These are phyloP conservation scores for Lapara coniferarum DNA, from an alignment of 2,888 invertebrate genomes.

Conservation along the genomic window DNA sequence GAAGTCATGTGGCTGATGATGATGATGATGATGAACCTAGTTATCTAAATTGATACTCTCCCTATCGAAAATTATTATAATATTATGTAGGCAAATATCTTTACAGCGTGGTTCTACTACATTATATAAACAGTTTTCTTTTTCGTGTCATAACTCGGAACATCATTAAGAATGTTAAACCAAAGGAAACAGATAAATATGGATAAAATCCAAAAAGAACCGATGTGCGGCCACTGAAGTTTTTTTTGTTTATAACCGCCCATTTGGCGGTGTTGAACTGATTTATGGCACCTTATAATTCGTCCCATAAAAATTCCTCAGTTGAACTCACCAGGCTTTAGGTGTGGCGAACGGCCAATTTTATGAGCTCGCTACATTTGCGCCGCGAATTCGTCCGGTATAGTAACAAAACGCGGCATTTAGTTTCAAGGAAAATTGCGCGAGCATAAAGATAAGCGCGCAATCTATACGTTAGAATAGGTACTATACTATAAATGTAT, in stretches of 20 bases:
- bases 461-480: too few species aligned
- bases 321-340: conserved; percentile 38
- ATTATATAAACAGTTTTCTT: too few species aligned
- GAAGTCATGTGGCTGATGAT: too few species aligned
- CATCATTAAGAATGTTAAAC: too few species aligned
- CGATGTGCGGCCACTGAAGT: background rate
- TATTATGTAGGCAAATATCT: too few species aligned
- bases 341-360: conserved; percentile 36
- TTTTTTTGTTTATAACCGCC: conserved; percentile 30
- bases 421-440: conserved; percentile 9
- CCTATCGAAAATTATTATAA: too few species aligned
- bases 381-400: conserved; percentile 3
- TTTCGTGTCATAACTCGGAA: too few species aligned
- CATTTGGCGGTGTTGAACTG: conserved; percentile 43
- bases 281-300: conserved; percentile 44
- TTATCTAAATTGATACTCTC: too few species aligned
- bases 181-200: background rate
- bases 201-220: background rate
- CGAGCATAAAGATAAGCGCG: too few species aligned
- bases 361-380: conserved; percentile 32
- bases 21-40: too few species aligned
- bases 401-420: conserved; percentile 4
- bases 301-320: conserved; percentile 34
- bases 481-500: too few species aligned
- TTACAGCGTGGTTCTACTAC: too few species aligned